These are phyloP conservation scores for Casuarius casuarius DNA, from an alignment of 2,113 vertebrate species.

Conservation along the genomic window DNA sequence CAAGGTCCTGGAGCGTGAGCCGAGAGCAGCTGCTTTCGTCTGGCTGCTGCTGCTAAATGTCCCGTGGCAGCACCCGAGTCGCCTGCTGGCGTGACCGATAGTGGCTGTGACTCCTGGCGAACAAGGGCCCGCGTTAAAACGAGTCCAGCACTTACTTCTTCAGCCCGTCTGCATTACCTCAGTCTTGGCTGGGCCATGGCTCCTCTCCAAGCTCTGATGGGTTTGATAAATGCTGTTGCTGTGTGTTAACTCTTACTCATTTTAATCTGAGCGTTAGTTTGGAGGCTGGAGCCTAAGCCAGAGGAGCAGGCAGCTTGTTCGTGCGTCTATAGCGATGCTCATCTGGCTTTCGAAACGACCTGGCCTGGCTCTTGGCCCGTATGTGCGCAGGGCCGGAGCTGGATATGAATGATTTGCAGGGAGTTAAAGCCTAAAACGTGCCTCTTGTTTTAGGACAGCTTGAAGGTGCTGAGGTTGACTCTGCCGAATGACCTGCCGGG, in stretches of 20 bases:
- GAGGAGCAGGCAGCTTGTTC: background rate
- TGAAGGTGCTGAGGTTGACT: conserved; percentile 85
- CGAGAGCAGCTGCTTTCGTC: background rate
- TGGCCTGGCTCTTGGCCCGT: too few relatives aligned
- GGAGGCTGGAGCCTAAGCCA: background rate
- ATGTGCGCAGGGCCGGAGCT: background rate
- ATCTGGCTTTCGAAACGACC: background rate
- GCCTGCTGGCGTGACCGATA: background rate
- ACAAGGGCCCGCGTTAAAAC: rapidly evolving
- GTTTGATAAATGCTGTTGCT: background rate
- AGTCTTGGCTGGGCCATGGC: background rate
- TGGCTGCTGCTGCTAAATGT: background rate
- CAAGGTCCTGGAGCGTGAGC: rapidly evolving
- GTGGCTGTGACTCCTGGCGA: background rate
- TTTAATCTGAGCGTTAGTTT: rapidly evolving
- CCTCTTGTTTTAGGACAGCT: conserved; percentile 74
- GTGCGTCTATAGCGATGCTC: rapidly evolving
- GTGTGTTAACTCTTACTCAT: background rate
- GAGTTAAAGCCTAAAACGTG: rapidly evolving
- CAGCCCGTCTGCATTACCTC: background rate
- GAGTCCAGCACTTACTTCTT: background rate
- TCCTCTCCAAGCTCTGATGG: background rate
- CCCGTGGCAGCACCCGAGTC: rapidly evolving
- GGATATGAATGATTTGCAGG: rapidly evolving
- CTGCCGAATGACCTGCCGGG: conserved; percentile 79